These are phyloP conservation scores for Pseudolaguvia tuberculata DNA, from an alignment of 2,113 vertebrate species.

Conservation along the genomic window DNA sequence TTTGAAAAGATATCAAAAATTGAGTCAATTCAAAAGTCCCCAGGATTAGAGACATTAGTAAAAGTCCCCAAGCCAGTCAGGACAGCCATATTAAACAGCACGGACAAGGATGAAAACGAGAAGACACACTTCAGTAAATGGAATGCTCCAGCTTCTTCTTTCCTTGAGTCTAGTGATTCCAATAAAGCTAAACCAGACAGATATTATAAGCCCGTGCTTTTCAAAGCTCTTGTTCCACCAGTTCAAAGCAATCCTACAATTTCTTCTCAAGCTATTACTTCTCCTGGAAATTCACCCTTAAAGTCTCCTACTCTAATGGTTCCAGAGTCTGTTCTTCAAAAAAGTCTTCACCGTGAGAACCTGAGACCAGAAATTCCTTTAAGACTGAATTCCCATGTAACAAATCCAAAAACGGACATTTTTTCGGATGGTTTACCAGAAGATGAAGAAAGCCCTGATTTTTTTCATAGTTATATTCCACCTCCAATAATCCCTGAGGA, in stretches of 20 bases:
- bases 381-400: background rate
- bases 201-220: background rate
- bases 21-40: conserved; percentile 29
- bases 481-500: conserved; percentile 42
- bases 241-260: conserved; percentile 23
- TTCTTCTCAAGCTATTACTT: conserved; percentile 26
- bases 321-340: conserved; percentile 7
- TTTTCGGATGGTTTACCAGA: conserved; percentile 29
- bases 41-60: conserved; percentile 37
- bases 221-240: background rate
- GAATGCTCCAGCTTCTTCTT: background rate
- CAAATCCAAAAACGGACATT: conserved; percentile 11
- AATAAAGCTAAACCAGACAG: background rate
- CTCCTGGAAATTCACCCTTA: conserved; percentile 15
- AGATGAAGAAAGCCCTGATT: conserved; percentile 21
- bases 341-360: background rate
- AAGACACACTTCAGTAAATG: background rate
- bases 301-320: conserved; percentile 13
- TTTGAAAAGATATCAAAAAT: conserved; percentile 40
- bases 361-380: background rate
- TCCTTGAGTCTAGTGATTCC: background rate
- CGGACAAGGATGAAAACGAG: background rate
- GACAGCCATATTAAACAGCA: background rate
- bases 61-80: conserved; percentile 37
- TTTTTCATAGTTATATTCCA: conserved; percentile 34